These are phyloP conservation scores for Raja brachyura DNA, from an alignment of 2,113 vertebrate species.

Conservation along the genomic window DNA sequence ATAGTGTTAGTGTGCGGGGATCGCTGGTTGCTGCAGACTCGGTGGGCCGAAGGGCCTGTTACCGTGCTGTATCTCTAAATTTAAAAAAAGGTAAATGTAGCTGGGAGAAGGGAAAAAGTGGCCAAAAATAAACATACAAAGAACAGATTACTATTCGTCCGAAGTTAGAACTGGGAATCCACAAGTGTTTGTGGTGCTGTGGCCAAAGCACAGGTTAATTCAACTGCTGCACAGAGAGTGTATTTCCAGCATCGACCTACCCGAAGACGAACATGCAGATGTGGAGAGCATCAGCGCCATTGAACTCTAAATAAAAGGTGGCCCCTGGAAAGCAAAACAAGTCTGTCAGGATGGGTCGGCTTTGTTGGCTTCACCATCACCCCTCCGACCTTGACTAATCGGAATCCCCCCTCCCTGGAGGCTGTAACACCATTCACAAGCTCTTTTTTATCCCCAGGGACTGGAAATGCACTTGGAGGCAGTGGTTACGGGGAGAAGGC, in stretches of 20 bases:
- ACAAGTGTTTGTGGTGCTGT: neutral
- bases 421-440: neutral
- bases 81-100: too few species aligned
- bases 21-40: too few species aligned
- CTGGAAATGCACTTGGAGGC: too few species aligned
- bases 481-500: too few species aligned
- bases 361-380: neutral
- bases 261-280: constrained; percentile 88
- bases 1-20: too few species aligned
- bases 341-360: neutral
- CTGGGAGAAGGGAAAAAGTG: neutral
- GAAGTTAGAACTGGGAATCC: neutral
- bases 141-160: neutral
- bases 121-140: neutral
- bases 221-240: neutral
- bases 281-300: constrained; percentile 72
- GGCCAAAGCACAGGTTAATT: neutral
- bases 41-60: too few species aligned
- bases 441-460: neutral
- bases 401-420: neutral
- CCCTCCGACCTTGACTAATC: too few species aligned
- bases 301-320: constrained; percentile 86
- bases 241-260: constrained; percentile 59
- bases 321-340: constrained; percentile 61
- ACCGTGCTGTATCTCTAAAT: too few species aligned